phyloP scores from a whole-genome alignment of 1,140 invertebrate species.

The Planococcus citri region DNA sequence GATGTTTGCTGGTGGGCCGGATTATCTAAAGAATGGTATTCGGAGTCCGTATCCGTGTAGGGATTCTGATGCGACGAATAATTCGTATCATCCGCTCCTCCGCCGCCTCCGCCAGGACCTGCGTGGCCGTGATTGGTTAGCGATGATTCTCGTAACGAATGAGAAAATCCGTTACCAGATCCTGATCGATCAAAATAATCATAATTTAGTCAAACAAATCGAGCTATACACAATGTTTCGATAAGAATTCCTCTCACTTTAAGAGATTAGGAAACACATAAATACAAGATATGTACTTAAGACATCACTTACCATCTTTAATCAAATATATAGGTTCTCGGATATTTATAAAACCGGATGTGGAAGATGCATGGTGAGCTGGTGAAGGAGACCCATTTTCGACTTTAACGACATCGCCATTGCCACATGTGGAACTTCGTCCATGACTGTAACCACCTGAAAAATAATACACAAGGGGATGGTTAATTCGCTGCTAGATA shows the following conservation, averaged over 20 bases:
- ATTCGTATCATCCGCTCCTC: slow-evolving; percentile 16
- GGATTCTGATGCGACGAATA: slow-evolving; percentile 15
- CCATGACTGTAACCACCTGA: slow-evolving; percentile 30
- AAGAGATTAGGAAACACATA: no score
- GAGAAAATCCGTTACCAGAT: neutral
- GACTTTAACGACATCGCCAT: slow-evolving; percentile 26
- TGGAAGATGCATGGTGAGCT: slow-evolving; percentile 21
- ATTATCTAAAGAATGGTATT: slow-evolving; percentile 54
- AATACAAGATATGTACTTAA: no score
- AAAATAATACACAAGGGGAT: slow-evolving; percentile 20
- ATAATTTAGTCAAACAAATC: no score
- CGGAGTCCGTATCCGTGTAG: slow-evolving; percentile 45
- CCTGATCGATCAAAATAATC: neutral
- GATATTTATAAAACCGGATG: neutral
- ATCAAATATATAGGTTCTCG: neutral
- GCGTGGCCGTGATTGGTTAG: slow-evolving; percentile 22
- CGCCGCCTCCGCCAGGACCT: slow-evolving; percentile 12
- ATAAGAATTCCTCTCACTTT: no score
- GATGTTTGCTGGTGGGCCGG: slow-evolving; percentile 42
- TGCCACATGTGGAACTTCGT: slow-evolving; percentile 25
- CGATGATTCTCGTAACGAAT: neutral
- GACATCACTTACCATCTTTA: slow-evolving; percentile 28
- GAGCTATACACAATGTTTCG: no score
- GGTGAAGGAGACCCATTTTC: slow-evolving; percentile 26
- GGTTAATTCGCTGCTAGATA: neutral